These are phyloP conservation scores for Platycercus adscitus DNA, from an alignment of 2,113 vertebrate species.

Conservation along the genomic window DNA sequence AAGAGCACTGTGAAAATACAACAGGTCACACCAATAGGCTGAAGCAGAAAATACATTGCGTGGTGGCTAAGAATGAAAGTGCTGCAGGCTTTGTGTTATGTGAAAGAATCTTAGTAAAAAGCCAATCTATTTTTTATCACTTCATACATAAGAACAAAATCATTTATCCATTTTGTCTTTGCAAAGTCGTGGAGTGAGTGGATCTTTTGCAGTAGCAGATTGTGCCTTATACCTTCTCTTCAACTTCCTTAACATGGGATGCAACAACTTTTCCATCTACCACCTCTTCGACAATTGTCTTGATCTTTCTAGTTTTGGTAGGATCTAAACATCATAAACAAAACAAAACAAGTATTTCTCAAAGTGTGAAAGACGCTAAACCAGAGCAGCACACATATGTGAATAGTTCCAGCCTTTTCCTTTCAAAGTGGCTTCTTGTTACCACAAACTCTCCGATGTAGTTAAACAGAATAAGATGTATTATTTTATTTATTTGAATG, in stretches of 20 bases:
- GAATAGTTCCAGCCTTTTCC: background rate
- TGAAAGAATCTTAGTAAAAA: background rate
- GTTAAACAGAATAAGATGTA: background rate
- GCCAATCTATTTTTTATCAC: background rate
- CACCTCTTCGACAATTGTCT: conserved; percentile 78
- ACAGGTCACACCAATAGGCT: background rate
- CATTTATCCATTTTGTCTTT: background rate
- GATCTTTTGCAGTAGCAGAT: background rate
- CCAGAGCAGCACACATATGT: background rate
- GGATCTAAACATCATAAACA: conserved; percentile 62
- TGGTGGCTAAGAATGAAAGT: background rate
- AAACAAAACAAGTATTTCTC: background rate
- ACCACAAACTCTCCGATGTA: background rate
- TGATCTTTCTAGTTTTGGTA: conserved; percentile 76
- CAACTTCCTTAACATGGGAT: conserved; percentile 74
- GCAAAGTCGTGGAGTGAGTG: background rate
- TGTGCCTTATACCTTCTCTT: conserved; percentile 69
- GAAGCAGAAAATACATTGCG: background rate
- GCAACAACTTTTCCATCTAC: conserved; percentile 79
- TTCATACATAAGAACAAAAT: background rate
- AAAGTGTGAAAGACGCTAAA: background rate
- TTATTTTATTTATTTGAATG: background rate
- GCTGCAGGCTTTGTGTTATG: background rate
- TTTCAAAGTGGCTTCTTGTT: background rate
- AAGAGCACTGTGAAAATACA: background rate